Evolutionary conservation across 1,140 invertebrate species (phyloP).

Genomic region (Armadillidium nasatum): DNA sequence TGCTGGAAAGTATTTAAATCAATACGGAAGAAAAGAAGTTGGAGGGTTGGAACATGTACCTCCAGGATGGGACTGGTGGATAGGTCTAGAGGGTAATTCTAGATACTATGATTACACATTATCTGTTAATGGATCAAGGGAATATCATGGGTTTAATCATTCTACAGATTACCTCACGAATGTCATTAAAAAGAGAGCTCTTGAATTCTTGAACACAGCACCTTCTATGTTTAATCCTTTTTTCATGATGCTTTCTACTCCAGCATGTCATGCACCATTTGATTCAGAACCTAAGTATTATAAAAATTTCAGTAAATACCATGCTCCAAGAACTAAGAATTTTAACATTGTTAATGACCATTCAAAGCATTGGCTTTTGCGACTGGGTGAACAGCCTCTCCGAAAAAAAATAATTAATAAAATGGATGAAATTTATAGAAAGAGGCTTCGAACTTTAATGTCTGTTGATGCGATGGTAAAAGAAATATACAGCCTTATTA

Average conservation of each 20-base stretch:
- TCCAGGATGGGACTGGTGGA: constrained; percentile 74
- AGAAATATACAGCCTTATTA: constrained; percentile 57
- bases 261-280: constrained; percentile 78
- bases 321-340: constrained; percentile 63
- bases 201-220: constrained; percentile 55
- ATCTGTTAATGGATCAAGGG: constrained; percentile 69
- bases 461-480: constrained; percentile 80
- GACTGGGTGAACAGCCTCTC: constrained; percentile 60
- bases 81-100: constrained; percentile 75
- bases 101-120: constrained; percentile 81
- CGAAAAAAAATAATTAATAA: constrained; percentile 55
- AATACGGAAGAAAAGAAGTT: constrained; percentile 60
- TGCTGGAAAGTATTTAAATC: constrained; percentile 80
- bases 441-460: constrained; percentile 69
- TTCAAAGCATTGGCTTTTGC: constrained; percentile 70
- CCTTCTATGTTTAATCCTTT: constrained; percentile 56
- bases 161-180: constrained; percentile 75
- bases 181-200: constrained; percentile 66
- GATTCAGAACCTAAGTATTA: constrained; percentile 68
- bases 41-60: constrained; percentile 65
- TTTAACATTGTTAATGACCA: constrained; percentile 65
- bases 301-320: constrained; percentile 57
- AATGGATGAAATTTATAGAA: constrained; percentile 64
- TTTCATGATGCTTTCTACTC: constrained; percentile 76
- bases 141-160: constrained; percentile 56